Percentiles rank a stretch among this genome's conserved stretches.
Conservation (phyloP, 2,888 invertebrate species). For the Chrysina gloriosa region DNA sequence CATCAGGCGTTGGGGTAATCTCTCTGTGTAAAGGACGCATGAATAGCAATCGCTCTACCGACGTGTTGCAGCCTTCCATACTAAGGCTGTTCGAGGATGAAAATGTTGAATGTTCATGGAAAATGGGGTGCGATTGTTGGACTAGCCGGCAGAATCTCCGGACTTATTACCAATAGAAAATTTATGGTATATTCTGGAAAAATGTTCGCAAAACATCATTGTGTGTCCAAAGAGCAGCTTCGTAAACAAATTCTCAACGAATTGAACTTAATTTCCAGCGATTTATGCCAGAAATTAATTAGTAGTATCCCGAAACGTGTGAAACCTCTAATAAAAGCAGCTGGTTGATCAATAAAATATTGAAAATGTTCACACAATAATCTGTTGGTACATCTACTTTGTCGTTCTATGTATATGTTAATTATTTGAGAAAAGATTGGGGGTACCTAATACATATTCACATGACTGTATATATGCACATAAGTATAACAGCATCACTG, state of each 20-base stretch:
- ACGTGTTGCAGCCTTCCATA: no score
- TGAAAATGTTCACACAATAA: background rate
- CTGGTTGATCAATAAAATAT: background rate
- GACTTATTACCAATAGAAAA: background rate
- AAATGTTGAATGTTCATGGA: background rate
- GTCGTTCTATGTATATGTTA: background rate
- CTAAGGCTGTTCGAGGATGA: background rate
- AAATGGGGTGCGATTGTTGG: background rate
- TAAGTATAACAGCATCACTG: no score
- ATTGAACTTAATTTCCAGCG: background rate
- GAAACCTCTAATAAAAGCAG: background rate
- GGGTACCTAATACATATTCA: no score
- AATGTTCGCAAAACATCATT: no score
- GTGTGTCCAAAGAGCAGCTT: no score
- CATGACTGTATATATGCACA: no score
- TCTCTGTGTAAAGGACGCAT: no score
- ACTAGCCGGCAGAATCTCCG: background rate
- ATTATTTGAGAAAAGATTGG: no score
- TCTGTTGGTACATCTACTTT: background rate
- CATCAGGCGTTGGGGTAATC: constrained; percentile 4
- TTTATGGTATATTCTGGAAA: background rate
- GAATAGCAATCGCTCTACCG: no score
- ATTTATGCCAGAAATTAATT: no score
- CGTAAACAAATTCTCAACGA: background rate
- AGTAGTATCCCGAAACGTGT: background rate